phyloP scores from a whole-genome alignment of 2,888 invertebrate genomes.

The Acanthosepion pharaonis region DNA sequence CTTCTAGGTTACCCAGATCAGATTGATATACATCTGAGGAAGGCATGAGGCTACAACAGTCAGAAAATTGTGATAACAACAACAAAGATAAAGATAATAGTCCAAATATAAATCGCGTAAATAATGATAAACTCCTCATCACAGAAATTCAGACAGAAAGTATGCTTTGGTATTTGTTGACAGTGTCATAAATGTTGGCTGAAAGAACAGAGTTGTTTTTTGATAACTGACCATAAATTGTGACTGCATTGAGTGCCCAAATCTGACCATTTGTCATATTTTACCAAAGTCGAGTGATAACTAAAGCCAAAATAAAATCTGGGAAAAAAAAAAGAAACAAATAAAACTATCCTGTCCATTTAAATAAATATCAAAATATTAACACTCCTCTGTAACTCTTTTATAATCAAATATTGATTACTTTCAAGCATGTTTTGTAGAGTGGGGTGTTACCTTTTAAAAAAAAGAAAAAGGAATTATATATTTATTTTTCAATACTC shows the following conservation, averaged over 20 bases:
- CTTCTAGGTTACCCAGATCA: no score
- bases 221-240: background rate
- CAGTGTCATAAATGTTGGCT: background rate
- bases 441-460: no score
- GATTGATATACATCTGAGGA: no score
- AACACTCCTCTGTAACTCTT: background rate
- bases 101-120: no score
- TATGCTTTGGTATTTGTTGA: no score
- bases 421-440: background rate
- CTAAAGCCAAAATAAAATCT: background rate
- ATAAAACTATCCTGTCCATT: background rate
- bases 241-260: background rate
- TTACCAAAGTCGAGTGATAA: background rate
- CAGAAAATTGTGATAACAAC: no score
- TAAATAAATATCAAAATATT: background rate
- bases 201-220: background rate
- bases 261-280: no score
- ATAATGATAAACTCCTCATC: no score
- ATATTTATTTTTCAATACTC: background rate
- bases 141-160: no score
- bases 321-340: background rate
- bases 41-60: no score
- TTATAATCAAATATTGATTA: background rate
- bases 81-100: no score
- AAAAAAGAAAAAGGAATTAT: background rate